Conservation (phyloP, 2,888 invertebrate species). For the Plebejus melissa region DNA sequence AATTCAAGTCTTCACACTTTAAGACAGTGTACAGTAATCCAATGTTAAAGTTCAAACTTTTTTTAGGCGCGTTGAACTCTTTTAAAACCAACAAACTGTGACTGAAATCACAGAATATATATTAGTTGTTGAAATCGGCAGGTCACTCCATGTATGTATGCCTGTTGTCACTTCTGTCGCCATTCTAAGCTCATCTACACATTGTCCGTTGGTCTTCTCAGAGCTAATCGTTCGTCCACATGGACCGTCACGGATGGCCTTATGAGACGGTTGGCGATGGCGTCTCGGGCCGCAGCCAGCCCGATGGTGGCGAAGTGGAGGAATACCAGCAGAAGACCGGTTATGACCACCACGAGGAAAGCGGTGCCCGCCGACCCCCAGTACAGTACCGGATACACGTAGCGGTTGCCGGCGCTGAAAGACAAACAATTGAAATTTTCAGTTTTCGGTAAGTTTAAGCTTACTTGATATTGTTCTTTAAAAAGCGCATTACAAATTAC, state of each 20-base stretch:
- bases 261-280: slow-evolving; percentile 44
- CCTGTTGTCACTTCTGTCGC: too few species aligned
- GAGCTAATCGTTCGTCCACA: slow-evolving; percentile 49
- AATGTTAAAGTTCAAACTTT: too few species aligned
- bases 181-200: background rate
- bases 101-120: too few species aligned
- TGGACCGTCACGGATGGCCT: slow-evolving; percentile 43
- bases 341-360: slow-evolving; percentile 78
- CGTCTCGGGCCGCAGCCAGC: slow-evolving; percentile 72
- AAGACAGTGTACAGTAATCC: background rate
- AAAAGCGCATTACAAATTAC: background rate
- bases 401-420: slow-evolving; percentile 80
- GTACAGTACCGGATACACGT: slow-evolving; percentile 87
- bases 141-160: too few species aligned
- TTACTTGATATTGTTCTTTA: too few species aligned
- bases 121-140: too few species aligned
- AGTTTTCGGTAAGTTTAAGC: too few species aligned
- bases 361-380: slow-evolving; percentile 84
- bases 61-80: too few species aligned
- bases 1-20: background rate
- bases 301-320: slow-evolving; percentile 80
- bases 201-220: slow-evolving; percentile 43
- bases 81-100: too few species aligned
- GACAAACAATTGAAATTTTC: background rate
- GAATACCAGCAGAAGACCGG: slow-evolving; percentile 80